Percentiles rank a stretch among this genome's conserved stretches.
Evolutionary conservation across 2,113 vertebrate species (phyloP).

Genomic region (Bufo gargarizans): DNA sequence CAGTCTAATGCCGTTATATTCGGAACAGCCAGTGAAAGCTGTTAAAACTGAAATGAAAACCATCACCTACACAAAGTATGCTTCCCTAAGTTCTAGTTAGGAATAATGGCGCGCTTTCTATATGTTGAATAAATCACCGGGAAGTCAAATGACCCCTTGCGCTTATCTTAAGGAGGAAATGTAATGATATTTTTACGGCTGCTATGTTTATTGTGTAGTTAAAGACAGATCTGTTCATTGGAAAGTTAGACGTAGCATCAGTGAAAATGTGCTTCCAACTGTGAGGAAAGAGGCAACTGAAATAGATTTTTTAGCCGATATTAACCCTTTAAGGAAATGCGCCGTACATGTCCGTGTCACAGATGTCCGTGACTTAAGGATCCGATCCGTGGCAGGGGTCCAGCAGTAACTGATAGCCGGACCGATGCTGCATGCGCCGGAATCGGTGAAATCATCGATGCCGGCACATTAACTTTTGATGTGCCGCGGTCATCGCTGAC

Average conservation of each 20-base stretch:
- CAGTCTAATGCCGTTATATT: constrained; percentile 1
- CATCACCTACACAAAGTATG: background rate
- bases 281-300: background rate
- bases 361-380: too few relatives aligned
- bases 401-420: too few relatives aligned
- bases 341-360: too few relatives aligned
- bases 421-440: too few relatives aligned
- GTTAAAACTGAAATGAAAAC: constrained; percentile 8
- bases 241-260: background rate
- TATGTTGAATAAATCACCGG: background rate
- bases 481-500: too few relatives aligned
- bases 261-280: background rate
- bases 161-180: constrained; percentile 14
- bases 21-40: background rate
- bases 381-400: too few relatives aligned
- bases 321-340: too few relatives aligned
- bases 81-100: background rate
- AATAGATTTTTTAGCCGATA: background rate
- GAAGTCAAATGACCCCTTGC: background rate
- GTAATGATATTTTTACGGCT: constrained; percentile 4
- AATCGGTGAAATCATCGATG: too few relatives aligned
- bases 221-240: background rate
- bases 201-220: background rate
- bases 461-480: too few relatives aligned
- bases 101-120: background rate